Evolutionary conservation across 2,113 vertebrate genomes (phyloP).

Genomic region (Upupa epops): DNA sequence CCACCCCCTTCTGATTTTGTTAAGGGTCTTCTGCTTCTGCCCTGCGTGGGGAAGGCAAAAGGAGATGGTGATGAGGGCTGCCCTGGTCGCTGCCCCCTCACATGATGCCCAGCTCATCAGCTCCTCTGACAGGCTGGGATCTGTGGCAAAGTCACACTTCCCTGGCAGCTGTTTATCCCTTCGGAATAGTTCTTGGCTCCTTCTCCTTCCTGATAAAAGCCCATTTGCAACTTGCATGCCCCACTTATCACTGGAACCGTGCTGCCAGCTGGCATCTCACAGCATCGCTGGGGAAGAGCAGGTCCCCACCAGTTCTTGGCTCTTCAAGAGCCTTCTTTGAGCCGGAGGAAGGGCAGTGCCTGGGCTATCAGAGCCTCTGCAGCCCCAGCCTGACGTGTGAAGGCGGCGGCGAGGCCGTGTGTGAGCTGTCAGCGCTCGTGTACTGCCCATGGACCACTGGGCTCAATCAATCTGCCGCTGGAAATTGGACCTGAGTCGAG

Average conservation of each 20-base stretch:
- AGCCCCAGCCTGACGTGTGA: background rate
- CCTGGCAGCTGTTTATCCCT: background rate
- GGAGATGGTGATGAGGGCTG: background rate
- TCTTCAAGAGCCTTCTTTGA: background rate
- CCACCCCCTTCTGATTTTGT: too few relatives aligned
- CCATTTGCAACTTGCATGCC: background rate
- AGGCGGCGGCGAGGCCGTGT: background rate
- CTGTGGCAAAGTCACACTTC: background rate
- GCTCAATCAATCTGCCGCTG: slow-evolving; percentile 41
- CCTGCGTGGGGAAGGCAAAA: background rate
- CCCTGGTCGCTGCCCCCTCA: background rate
- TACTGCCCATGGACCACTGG: background rate
- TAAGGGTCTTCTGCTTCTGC: background rate
- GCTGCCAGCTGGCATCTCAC: background rate
- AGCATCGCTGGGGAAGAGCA: background rate
- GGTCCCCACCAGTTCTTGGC: background rate
- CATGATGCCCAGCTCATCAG: background rate
- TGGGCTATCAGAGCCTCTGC: background rate
- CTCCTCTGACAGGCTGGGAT: background rate
- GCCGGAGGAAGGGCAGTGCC: background rate
- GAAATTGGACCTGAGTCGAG: slow-evolving; percentile 51
- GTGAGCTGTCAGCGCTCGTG: background rate
- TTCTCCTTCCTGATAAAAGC: background rate
- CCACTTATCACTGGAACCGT: background rate
- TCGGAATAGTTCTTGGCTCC: background rate